These are phyloP conservation scores for Onychomys leucogaster DNA, from an alignment of 2,797 vertebrate genomes.

Conservation along the genomic window DNA sequence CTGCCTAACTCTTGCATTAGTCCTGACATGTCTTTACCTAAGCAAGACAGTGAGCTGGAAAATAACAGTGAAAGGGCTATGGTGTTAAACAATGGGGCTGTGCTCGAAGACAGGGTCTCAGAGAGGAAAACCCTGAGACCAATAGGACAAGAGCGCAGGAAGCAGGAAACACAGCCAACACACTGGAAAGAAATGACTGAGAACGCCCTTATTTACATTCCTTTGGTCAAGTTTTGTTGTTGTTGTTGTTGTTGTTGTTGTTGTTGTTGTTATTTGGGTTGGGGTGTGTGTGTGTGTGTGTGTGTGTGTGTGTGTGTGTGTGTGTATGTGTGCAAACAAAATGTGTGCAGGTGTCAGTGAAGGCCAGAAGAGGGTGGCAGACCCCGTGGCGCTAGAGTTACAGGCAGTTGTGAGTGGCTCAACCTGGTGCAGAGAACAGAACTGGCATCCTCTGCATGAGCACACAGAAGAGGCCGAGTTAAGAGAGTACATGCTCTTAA, in stretches of 20 bases:
- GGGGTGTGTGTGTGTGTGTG: not conserved
- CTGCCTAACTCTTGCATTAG: not conserved
- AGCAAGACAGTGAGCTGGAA: not conserved
- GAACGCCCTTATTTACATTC: constrained; percentile 11
- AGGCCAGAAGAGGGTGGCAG: not conserved
- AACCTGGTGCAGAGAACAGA: not conserved
- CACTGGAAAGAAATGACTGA: constrained; percentile 1
- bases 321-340: too few species aligned
- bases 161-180: not conserved
- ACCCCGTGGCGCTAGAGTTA: not conserved
- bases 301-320: not conserved
- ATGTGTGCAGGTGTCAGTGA: not conserved
- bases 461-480: too few species aligned
- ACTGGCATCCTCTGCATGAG: not conserved
- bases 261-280: too few species aligned
- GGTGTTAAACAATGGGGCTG: not conserved
- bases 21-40: not conserved
- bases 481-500: not conserved
- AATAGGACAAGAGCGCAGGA: not conserved
- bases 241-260: too few species aligned
- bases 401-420: not conserved
- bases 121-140: constrained; percentile 8
- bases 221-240: not conserved
- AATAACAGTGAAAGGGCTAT: not conserved
- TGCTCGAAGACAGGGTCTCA: not conserved